Base-by-base conservation (phyloP, 2,888 invertebrate genomes). In the Lingula anatina region DNA sequence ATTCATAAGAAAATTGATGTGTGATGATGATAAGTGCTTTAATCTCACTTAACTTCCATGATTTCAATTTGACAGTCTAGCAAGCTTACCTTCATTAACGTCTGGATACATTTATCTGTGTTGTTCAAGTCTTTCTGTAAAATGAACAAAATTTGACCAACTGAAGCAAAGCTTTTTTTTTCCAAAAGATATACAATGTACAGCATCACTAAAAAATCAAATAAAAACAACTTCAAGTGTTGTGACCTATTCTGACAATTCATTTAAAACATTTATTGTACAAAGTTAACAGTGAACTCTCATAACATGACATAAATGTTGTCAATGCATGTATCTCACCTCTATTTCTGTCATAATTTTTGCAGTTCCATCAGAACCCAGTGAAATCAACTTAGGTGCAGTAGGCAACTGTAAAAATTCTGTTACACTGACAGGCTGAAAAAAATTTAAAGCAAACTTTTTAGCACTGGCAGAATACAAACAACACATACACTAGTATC, bases 341-440 rank as follows among this genome's bases (percentile, higher is more conserved):
- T 66, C 68, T 3, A 70, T 43, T 52, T 66, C 65, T 46, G 63
- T 48, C 47, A 56, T 55, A 15, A 70, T 46, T 5, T 53, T 55
- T 15, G 57, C 42, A 4, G 59, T 57, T 26, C 63, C 46, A 7
- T 58, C 44, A 24, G 53, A 50, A 1, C 67, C 68, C 27, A 69
- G 46, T 23, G 60, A 56, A 15, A 62, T 51, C 12, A 70, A 54
- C 49, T 68, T 70, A 7, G 59, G 54, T 21, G 70, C 68, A 1
- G 72, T 70, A 3, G 72, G 72, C 40, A 68, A 68, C 9, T 64
- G 54, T 15, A 71, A 51, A 51, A 72, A 70, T 31, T 71, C 72
- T 45, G 54, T 55, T 4, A 59, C 55, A 27, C 15, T 46, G 2
- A 20, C 39, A 47, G 43, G 44, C 56, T 56, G 44, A 50, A 53